phyloP scores from a whole-genome alignment of 2,113 vertebrate genomes.

The Hemichromis elongatus region DNA sequence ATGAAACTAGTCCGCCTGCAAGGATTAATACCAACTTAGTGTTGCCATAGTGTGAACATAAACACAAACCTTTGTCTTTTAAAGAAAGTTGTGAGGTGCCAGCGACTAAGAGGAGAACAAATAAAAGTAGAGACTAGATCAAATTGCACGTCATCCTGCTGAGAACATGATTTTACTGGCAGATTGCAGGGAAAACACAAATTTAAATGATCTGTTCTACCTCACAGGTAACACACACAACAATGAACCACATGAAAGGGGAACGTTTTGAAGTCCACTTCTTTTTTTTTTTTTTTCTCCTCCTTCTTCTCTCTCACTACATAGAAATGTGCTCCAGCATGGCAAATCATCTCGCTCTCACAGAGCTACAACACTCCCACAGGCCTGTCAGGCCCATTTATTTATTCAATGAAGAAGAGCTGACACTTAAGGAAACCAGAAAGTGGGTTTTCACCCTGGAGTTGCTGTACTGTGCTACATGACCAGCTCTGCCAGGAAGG shows the following conservation, averaged over 20 bases:
- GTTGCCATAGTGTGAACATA: constrained; percentile 43
- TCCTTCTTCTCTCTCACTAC: neutral
- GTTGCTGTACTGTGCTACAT: constrained; percentile 24
- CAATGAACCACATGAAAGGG: neutral
- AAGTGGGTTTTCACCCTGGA: constrained; percentile 29
- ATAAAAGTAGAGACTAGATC: constrained; percentile 39
- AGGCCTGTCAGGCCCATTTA: constrained; percentile 49
- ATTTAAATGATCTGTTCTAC: neutral
- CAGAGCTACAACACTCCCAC: constrained; percentile 53
- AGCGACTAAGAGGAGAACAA: constrained; percentile 24
- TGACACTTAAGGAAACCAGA: constrained; percentile 55
- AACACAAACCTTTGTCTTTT: constrained; percentile 61
- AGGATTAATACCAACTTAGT: constrained; percentile 7
- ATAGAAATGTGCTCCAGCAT: constrained; percentile 47
- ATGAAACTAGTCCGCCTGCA: constrained; percentile 25
- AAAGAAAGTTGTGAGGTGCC: constrained; percentile 28
- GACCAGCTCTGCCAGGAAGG: constrained; percentile 26
- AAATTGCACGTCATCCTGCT: constrained; percentile 16
- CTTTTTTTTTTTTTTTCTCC: neutral
- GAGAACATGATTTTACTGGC: constrained; percentile 32
- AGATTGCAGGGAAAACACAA: neutral
- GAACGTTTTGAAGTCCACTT: neutral
- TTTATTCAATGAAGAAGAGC: constrained; percentile 55
- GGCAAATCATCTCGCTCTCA: constrained; percentile 51
- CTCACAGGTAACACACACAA: neutral